Evolutionary conservation across 2,888 invertebrate genomes (phyloP).

Genomic region (Ectemnius continuus): DNA sequence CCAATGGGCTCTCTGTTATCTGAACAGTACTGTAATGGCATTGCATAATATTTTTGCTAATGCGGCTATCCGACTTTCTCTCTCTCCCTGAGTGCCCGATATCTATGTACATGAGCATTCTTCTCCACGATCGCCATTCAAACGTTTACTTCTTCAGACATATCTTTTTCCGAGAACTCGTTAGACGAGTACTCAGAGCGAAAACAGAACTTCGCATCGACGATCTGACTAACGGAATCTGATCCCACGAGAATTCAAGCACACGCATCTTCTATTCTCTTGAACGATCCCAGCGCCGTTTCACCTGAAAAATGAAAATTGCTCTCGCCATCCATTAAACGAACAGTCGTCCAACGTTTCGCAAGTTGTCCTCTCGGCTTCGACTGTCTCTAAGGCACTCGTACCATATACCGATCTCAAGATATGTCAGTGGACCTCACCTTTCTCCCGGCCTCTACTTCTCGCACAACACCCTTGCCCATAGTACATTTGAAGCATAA

Average conservation of each 20-base stretch:
- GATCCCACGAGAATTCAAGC: too few relatives aligned
- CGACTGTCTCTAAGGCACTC: too few relatives aligned
- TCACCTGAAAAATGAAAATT: neutral
- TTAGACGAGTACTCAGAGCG: too few relatives aligned
- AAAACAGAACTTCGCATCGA: too few relatives aligned
- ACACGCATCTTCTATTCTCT: neutral
- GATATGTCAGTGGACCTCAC: conserved; percentile 10
- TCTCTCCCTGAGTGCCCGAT: conserved; percentile 44
- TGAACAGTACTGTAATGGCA: conserved; percentile 2
- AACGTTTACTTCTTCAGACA: too few relatives aligned
- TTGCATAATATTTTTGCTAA: neutral
- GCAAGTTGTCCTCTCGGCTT: conserved; percentile 7
- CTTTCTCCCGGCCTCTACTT: neutral
- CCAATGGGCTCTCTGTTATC: conserved; percentile 19
- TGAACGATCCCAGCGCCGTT: neutral
- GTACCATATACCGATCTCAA: too few relatives aligned
- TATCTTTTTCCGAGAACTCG: too few relatives aligned
- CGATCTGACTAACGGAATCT: too few relatives aligned
- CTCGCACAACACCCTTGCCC: neutral
- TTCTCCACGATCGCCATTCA: conserved; percentile 30
- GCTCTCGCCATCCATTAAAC: conserved; percentile 17
- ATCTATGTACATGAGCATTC: conserved; percentile 31
- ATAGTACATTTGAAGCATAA: too few relatives aligned
- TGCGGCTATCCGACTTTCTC: conserved; percentile 29
- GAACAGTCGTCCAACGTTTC: neutral